phyloP scores from a whole-genome alignment of 2,888 invertebrate genomes.

The Acanthosoma haemorrhoidale region DNA sequence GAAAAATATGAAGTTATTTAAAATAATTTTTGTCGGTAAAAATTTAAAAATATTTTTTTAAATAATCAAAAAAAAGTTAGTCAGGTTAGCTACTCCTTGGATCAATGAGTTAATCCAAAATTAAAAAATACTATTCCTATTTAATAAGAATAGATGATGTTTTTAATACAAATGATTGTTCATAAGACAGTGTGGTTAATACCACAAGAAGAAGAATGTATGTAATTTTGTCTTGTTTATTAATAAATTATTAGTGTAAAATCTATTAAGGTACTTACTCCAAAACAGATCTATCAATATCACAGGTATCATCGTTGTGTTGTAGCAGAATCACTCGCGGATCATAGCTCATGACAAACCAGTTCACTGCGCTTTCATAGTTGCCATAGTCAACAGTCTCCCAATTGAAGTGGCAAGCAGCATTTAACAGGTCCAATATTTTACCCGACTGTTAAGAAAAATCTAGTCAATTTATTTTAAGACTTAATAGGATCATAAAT shows the following conservation, averaged over 20 bases:
- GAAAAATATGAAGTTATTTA: no score
- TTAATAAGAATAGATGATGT: no score
- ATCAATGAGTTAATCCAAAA: no score
- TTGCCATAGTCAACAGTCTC: slow-evolving; percentile 55
- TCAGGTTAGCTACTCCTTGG: no score
- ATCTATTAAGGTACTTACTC: slow-evolving; percentile 47
- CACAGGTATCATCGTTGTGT: slow-evolving; percentile 47
- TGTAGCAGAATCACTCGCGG: slow-evolving; percentile 57
- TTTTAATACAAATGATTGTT: no score
- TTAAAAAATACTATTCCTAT: no score
- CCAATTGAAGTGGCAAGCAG: slow-evolving; percentile 62
- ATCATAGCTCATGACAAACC: slow-evolving; percentile 69
- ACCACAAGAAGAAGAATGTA: no score
- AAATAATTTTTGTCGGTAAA: no score
- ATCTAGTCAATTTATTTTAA: background rate
- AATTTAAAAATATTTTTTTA: no score
- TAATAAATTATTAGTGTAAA: background rate
- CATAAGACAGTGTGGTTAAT: no score
- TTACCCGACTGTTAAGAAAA: slow-evolving; percentile 47
- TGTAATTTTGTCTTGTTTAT: no score
- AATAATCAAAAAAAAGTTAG: no score
- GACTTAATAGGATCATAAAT: background rate
- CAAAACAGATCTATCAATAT: slow-evolving; percentile 56
- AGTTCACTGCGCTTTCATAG: slow-evolving; percentile 63
- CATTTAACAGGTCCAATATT: slow-evolving; percentile 51